Percentiles rank a stretch among this genome's conserved stretches.
Evolutionary conservation across 2,888 invertebrate genomes (phyloP).

Genomic region (Tanypteryx hageni): DNA sequence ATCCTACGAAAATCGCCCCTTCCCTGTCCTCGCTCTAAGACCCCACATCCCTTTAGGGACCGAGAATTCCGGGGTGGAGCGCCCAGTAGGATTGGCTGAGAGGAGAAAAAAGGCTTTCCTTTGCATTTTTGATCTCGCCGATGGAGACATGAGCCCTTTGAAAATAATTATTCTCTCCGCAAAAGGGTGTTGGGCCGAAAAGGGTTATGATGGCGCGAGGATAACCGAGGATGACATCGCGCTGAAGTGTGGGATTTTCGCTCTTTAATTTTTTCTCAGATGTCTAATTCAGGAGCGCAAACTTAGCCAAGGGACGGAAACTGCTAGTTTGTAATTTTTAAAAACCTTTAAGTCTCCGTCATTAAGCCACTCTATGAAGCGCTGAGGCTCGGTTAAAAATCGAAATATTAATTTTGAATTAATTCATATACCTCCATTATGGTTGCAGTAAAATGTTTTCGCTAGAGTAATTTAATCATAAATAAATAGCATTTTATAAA

Average conservation of each 20-base stretch:
- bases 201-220: neutral
- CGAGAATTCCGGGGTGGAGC: neutral
- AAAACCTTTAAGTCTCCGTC: neutral
- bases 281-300: neutral
- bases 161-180: constrained; percentile 27
- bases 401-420: no score
- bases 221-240: neutral
- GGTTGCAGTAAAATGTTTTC: no score
- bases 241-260: neutral
- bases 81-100: neutral
- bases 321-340: neutral
- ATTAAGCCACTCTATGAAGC: no score
- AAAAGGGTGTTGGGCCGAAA: neutral
- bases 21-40: neutral
- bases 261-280: neutral
- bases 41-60: constrained; percentile 37
- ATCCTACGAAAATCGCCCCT: neutral
- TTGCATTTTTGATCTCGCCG: constrained; percentile 30
- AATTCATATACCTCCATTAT: no score
- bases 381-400: no score
- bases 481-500: no score
- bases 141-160: constrained; percentile 24
- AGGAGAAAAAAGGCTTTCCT: constrained; percentile 43
- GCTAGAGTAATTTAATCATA: no score
- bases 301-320: neutral